Evolutionary conservation across 2,888 invertebrate genomes (phyloP).

Genomic region (Lasioglossum villosulum): DNA sequence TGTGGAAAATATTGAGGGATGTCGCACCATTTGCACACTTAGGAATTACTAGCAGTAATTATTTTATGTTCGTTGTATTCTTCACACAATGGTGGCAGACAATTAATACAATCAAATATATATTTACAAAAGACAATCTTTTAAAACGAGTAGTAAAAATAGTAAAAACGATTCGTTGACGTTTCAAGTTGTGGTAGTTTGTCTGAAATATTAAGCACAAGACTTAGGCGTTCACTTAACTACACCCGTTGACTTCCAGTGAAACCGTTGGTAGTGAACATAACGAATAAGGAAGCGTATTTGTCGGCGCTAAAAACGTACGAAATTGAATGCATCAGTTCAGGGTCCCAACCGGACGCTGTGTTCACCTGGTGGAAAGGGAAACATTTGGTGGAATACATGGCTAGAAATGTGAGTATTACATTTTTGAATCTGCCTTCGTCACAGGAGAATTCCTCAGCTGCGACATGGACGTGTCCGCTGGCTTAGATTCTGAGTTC

Average conservation of each 20-base stretch:
- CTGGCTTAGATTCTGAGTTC: conserved; percentile 66
- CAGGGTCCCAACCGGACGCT: conserved; percentile 94
- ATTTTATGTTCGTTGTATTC: not conserved
- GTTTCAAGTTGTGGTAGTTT: not conserved
- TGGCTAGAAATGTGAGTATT: conserved; percentile 93
- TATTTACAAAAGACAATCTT: not conserved
- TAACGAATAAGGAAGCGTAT: conserved; percentile 92
- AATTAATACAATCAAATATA: not conserved
- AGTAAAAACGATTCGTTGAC: no score
- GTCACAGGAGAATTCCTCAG: not conserved
- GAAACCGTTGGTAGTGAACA: conserved; percentile 93
- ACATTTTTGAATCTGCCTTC: conserved; percentile 1
- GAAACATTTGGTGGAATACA: conserved; percentile 91
- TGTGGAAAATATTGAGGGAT: no score
- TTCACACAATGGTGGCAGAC: not conserved
- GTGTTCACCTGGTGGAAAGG: conserved; percentile 96
- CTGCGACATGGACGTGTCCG: not conserved
- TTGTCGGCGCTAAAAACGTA: conserved; percentile 94
- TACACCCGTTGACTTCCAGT: conserved; percentile 86
- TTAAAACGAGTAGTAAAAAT: not conserved
- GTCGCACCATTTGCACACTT: no score
- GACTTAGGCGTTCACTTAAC: not conserved
- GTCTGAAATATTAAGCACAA: not conserved
- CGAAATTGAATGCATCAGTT: conserved; percentile 94
- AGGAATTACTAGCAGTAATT: no score